These are phyloP conservation scores for Caenorhabditis macrosperma DNA, from an alignment of 2,888 invertebrate genomes.

Conservation along the genomic window DNA sequence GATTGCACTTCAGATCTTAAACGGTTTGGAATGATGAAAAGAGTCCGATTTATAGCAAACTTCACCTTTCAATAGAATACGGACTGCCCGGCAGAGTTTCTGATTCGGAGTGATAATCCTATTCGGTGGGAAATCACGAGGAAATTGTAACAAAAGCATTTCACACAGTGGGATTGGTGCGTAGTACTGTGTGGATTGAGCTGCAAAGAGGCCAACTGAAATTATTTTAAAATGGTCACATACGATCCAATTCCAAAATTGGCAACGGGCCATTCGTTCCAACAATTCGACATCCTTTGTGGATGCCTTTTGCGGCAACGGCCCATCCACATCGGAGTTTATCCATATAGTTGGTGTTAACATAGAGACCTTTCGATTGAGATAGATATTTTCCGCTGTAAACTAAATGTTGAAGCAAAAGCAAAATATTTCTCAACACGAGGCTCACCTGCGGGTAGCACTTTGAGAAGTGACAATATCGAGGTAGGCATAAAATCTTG, in stretches of 20 bases:
- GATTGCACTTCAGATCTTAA: slow-evolving; percentile 56
- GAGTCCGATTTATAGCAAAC: background rate
- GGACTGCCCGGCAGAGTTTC: slow-evolving; percentile 18
- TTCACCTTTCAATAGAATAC: slow-evolving; percentile 42
- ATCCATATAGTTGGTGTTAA: slow-evolving; percentile 41
- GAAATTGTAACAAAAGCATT: slow-evolving; percentile 18
- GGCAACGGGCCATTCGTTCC: slow-evolving; percentile 39
- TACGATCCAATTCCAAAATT: slow-evolving; percentile 58
- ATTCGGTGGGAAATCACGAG: slow-evolving; percentile 14
- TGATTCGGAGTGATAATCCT: slow-evolving; percentile 15
- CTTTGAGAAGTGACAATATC: slow-evolving; percentile 59
- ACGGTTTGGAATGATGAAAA: background rate
- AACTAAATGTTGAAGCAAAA: background rate
- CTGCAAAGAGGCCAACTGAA: slow-evolving; percentile 18
- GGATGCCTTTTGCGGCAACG: slow-evolving; percentile 47
- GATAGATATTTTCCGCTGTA: slow-evolving; percentile 57
- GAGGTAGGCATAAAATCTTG: slow-evolving; percentile 52
- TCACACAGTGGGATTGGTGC: slow-evolving; percentile 28
- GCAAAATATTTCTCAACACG: background rate
- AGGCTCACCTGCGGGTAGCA: slow-evolving; percentile 41
- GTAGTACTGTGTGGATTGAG: slow-evolving; percentile 57
- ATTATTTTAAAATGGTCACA: too few relatives aligned
- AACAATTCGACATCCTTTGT: slow-evolving; percentile 57
- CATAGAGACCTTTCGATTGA: slow-evolving; percentile 53
- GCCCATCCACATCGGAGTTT: slow-evolving; percentile 43